phyloP scores from a whole-genome alignment of 2,113 vertebrate species.

The Oreochromis spilurus region DNA sequence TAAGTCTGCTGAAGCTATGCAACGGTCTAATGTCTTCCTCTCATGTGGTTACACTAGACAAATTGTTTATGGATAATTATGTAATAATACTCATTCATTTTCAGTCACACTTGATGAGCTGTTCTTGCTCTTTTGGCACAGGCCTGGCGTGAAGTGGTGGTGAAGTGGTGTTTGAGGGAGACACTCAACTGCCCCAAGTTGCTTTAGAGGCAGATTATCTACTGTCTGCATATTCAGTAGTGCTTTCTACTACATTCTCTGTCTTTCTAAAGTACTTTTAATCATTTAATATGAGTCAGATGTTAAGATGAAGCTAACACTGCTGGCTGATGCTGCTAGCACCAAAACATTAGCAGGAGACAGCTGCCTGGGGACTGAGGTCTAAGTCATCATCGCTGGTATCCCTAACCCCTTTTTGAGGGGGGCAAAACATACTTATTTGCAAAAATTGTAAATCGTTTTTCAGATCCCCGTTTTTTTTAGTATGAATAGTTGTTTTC shows the following conservation, averaged over 20 bases:
- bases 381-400: neutral
- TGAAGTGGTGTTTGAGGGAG: neutral
- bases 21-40: neutral
- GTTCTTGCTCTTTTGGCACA: constrained; percentile 1
- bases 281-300: neutral
- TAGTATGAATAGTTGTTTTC: neutral
- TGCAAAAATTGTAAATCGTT: neutral
- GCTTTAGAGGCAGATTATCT: neutral
- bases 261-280: neutral
- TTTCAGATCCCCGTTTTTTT: neutral
- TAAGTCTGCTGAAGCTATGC: constrained; percentile 8
- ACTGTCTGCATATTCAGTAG: neutral
- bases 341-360: neutral
- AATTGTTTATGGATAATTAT: constrained; percentile 58
- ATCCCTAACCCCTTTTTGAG: neutral
- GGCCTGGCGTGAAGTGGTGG: neutral
- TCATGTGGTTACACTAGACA: constrained; percentile 26
- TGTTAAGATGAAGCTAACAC: neutral
- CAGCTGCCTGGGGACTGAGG: neutral
- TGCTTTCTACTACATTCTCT: neutral
- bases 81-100: constrained; percentile 54
- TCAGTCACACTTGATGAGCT: constrained; percentile 40
- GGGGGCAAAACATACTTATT: neutral
- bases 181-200: neutral
- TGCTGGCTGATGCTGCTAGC: neutral